Conservation (phyloP, 2,888 invertebrate species). For the Dorcus parallelipipedus region DNA sequence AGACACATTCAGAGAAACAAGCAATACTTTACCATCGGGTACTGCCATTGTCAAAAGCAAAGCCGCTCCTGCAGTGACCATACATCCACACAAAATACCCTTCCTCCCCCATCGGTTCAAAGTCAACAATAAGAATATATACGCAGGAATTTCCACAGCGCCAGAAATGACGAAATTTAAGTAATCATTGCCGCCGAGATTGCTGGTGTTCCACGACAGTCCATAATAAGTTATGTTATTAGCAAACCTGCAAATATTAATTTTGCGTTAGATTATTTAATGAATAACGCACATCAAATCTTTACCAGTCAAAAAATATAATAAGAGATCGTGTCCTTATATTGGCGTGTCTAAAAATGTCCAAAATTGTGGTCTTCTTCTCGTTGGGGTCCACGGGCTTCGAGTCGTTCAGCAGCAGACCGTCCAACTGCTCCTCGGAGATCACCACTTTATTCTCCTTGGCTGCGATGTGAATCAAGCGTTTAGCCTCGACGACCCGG, state of each 20-base stretch:
- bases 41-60: slow-evolving; percentile 58
- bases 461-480: slow-evolving; percentile 60
- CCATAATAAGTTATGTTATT: slow-evolving; percentile 77
- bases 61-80: slow-evolving; percentile 61
- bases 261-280: too few species aligned
- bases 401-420: slow-evolving; percentile 51
- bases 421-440: slow-evolving; percentile 53
- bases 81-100: slow-evolving; percentile 64
- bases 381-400: slow-evolving; percentile 38
- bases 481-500: slow-evolving; percentile 59
- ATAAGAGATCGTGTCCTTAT: slow-evolving; percentile 63
- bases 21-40: slow-evolving; percentile 50
- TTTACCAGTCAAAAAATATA: slow-evolving; percentile 71
- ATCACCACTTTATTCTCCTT: slow-evolving; percentile 62
- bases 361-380: slow-evolving; percentile 54
- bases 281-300: slow-evolving; percentile 15
- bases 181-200: slow-evolving; percentile 67
- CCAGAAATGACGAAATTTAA: slow-evolving; percentile 73
- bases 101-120: slow-evolving; percentile 70
- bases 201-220: slow-evolving; percentile 70
- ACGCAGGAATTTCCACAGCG: slow-evolving; percentile 73
- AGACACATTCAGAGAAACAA: background rate
- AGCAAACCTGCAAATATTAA: slow-evolving; percentile 63
- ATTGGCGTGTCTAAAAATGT: slow-evolving; percentile 62
- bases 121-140: slow-evolving; percentile 61